Evolutionary conservation across 2,797 vertebrate species (phyloP), one percentile per base, ranked within the genome.

Genomic region (Leptatherina wallacei): DNA sequence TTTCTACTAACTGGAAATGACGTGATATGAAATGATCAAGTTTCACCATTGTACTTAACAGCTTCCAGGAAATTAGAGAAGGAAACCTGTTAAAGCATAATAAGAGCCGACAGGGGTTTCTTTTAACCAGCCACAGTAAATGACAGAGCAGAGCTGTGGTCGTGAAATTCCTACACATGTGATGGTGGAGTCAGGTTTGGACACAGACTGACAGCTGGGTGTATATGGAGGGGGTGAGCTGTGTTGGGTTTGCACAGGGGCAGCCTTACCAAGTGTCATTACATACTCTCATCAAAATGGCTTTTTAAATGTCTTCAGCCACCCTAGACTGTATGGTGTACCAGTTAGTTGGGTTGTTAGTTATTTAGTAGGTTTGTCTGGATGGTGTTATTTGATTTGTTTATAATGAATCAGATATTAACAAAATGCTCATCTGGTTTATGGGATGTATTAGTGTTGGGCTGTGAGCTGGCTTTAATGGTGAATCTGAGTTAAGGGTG

Each of bases 151-250:
- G 44, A 33, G 42, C 70, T 64, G 61, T 58, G 77, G 81, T 71
- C 77, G 73, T 77, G 64, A 69, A 75, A 68, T 86, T 86, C 78
- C 81, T 86, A 52, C 69, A 83, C 65, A 51, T 81, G 69, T 81
- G 84, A 84, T 49, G 67, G 54, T 12, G 62, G 62, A 78, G 65
- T 63, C 77, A 68, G 61, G 58, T 84, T 83, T 78, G 77, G 83
- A 89, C 67, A 69, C 30, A 32, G 55, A 81, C 82, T 84, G 82
- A 87, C 86, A 89, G 86, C 84, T 90, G 85, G 29, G 47, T 57
- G 64, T 65, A 84, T 20, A 24, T 20, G 4, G 8, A 40, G 49
- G 54, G 14, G 12, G 11, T 30, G 49, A 29, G 38, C n/a, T 51
- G 64, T 54, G 61, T 49, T 71, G 47, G 60, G 49, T 68, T 57